Evolutionary conservation across 1,140 invertebrate genomes (phyloP).

Genomic region (Linepithema humile): DNA sequence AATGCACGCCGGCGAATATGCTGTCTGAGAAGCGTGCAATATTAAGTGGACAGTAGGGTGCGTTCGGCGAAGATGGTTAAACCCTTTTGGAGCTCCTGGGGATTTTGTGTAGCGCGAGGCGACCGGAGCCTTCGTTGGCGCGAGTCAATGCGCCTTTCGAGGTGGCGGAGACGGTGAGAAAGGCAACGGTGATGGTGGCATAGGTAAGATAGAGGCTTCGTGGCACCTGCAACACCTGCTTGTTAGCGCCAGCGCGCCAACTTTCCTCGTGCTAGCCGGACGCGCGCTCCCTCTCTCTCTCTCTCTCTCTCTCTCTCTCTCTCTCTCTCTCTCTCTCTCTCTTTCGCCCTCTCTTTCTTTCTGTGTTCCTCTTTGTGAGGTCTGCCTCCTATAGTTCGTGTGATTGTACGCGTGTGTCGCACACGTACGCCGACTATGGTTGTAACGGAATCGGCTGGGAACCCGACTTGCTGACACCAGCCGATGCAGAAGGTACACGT

Average conservation of each 20-base stretch:
- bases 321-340: background rate
- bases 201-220: constrained; percentile 55
- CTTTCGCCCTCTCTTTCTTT: background rate
- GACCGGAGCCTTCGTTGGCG: background rate
- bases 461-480: constrained; percentile 66
- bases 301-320: background rate
- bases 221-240: constrained; percentile 72
- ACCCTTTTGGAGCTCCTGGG: background rate
- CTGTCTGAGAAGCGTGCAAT: constrained; percentile 2
- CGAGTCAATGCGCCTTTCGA: constrained; percentile 24
- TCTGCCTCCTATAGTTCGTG: constrained; percentile 45
- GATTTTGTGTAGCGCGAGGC: background rate
- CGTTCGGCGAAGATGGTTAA: background rate
- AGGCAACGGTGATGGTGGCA: constrained; percentile 19
- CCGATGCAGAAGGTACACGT: constrained; percentile 60
- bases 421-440: constrained; percentile 48
- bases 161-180: constrained; percentile 47
- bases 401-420: background rate
- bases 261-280: constrained; percentile 58
- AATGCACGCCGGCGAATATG: constrained; percentile 6
- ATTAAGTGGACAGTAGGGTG: constrained; percentile 49
- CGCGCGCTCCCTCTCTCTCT: background rate
- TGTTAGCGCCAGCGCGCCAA: constrained; percentile 65
- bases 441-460: constrained; percentile 63
- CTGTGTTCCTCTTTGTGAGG: constrained; percentile 51